Percentiles rank a stretch among this genome's conserved stretches.
phyloP scores from a whole-genome alignment of 2,888 invertebrate species.

The Ophioninae sp. region DNA sequence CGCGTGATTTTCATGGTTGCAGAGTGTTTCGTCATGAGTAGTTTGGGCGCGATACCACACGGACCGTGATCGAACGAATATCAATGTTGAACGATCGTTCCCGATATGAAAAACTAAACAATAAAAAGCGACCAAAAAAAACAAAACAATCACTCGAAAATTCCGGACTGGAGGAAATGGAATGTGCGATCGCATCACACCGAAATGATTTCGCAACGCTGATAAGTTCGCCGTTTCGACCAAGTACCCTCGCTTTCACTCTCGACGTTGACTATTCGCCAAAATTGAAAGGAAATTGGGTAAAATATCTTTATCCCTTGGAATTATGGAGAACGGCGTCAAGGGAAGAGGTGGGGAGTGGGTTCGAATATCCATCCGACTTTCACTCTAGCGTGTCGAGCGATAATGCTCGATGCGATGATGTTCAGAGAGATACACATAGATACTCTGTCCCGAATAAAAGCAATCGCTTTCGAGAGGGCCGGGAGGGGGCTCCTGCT shows the following conservation, averaged over 20 bases:
- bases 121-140: too few relatives aligned
- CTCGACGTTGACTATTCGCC: neutral
- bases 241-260: neutral
- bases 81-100: slow-evolving; percentile 21
- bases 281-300: slow-evolving; percentile 16
- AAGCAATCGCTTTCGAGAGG: slow-evolving; percentile 40
- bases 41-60: neutral
- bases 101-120: neutral
- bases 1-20: neutral
- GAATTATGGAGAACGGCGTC: neutral
- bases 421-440: slow-evolving; percentile 29
- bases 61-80: slow-evolving; percentile 29
- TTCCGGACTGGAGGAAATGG: slow-evolving; percentile 6
- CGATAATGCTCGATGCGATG: slow-evolving; percentile 37
- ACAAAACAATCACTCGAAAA: neutral
- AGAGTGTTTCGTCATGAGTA: slow-evolving; percentile 29
- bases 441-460: neutral
- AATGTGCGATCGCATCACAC: slow-evolving; percentile 9
- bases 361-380: too few relatives aligned
- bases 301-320: slow-evolving; percentile 5
- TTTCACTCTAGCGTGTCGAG: slow-evolving; percentile 21
- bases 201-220: slow-evolving; percentile 6
- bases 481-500: too few relatives aligned
- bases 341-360: too few relatives aligned
- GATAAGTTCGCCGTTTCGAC: neutral